Percentiles rank a stretch among this genome's conserved stretches.
phyloP scores from a whole-genome alignment of 2,888 invertebrate species.

The Parnassius orleans region DNA sequence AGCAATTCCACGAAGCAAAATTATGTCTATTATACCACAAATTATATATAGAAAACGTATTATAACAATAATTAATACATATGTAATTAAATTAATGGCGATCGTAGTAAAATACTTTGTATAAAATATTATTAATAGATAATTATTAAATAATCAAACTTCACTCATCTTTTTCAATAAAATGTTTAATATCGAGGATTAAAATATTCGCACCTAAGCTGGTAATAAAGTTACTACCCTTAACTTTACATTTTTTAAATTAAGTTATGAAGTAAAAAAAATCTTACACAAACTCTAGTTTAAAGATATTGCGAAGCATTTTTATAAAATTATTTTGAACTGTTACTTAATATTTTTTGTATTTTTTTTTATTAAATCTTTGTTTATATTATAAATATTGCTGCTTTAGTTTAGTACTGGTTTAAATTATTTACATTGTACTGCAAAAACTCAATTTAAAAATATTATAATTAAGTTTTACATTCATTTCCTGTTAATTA shows the following conservation, averaged over 20 bases:
- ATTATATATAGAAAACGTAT: slow-evolving; percentile 53
- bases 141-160: slow-evolving; percentile 1
- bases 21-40: slow-evolving; percentile 71
- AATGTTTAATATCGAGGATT: slow-evolving; percentile 1
- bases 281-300: too few relatives aligned
- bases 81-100: slow-evolving; percentile 16
- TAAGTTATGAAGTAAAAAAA: too few relatives aligned
- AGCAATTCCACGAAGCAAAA: slow-evolving; percentile 45
- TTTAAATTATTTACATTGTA: too few relatives aligned
- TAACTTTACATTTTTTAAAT: background rate
- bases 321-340: too few relatives aligned
- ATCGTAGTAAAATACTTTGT: slow-evolving; percentile 9
- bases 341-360: too few relatives aligned
- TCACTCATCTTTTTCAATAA: background rate
- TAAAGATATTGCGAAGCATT: too few relatives aligned
- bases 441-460: too few relatives aligned
- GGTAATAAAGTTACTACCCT: slow-evolving; percentile 11
- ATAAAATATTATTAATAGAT: slow-evolving; percentile 2
- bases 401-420: too few relatives aligned
- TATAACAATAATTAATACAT: slow-evolving; percentile 29
- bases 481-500: too few relatives aligned
- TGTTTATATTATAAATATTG: too few relatives aligned
- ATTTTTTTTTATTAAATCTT: too few relatives aligned
- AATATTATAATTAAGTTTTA: too few relatives aligned
- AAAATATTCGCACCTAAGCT: background rate